phyloP scores from a whole-genome alignment of 1,140 invertebrate species.

The Trypoxylus dichotomus region DNA sequence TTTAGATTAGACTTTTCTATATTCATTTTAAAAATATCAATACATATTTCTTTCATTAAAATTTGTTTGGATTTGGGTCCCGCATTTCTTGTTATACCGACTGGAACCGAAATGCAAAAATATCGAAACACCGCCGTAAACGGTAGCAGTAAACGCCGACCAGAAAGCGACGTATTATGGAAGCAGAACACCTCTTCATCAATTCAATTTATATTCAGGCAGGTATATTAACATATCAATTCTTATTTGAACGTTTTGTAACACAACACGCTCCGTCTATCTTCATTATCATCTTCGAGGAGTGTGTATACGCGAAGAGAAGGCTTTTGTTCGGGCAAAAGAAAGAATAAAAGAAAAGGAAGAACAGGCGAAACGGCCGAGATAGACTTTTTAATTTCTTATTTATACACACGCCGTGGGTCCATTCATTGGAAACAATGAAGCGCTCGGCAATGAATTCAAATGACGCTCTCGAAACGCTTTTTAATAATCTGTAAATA shows the following conservation, averaged over 20 bases:
- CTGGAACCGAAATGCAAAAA: too few relatives aligned
- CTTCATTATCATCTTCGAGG: background rate
- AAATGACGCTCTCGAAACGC: conserved; percentile 19
- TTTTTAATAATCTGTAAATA: conserved; percentile 25
- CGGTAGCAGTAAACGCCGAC: too few relatives aligned
- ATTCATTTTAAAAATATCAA: too few relatives aligned
- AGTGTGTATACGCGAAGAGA: background rate
- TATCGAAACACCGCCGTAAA: too few relatives aligned
- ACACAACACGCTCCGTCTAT: conserved; percentile 22
- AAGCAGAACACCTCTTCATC: background rate
- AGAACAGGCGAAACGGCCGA: background rate
- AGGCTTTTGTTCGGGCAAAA: conserved; percentile 8
- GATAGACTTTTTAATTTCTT: conserved; percentile 17
- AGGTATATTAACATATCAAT: conserved; percentile 23
- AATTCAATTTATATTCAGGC: conserved; percentile 10
- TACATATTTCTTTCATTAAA: too few relatives aligned
- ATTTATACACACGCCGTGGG: conserved; percentile 19
- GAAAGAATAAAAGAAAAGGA: background rate
- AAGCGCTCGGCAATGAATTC: conserved; percentile 18
- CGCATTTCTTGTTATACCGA: too few relatives aligned
- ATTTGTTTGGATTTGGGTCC: too few relatives aligned
- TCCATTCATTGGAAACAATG: conserved; percentile 23
- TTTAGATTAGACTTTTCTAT: too few relatives aligned
- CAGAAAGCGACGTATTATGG: background rate
- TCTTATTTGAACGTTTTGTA: conserved; percentile 14